phyloP scores from a whole-genome alignment of 2,113 vertebrate genomes.

The Phalacrocorax carbo region DNA sequence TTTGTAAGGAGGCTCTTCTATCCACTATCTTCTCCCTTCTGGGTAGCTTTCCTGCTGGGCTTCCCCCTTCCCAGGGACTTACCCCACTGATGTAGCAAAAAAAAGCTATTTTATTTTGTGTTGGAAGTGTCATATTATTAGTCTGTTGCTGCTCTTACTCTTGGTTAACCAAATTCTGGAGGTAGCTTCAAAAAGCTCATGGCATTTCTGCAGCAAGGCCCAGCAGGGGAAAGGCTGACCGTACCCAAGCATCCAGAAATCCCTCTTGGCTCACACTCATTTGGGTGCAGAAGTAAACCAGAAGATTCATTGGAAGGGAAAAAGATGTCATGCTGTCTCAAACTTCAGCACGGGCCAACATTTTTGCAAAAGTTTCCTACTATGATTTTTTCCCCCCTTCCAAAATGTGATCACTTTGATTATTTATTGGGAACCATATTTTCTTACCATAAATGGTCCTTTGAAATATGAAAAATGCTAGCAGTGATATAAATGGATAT shows the following conservation, averaged over 20 bases:
- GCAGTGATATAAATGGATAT: slow-evolving; percentile 22
- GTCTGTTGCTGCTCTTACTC: background rate
- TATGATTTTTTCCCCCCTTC: background rate
- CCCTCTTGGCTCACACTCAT: background rate
- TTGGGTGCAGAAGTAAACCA: slow-evolving; percentile 9
- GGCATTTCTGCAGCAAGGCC: background rate
- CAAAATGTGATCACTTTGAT: slow-evolving; percentile 49
- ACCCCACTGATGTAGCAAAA: background rate
- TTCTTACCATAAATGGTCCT: slow-evolving; percentile 35
- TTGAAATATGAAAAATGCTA: slow-evolving; percentile 27
- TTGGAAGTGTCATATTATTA: background rate
- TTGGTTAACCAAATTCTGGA: background rate
- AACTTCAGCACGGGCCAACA: background rate
- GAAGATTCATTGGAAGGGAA: slow-evolving; percentile 27
- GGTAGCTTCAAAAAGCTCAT: background rate
- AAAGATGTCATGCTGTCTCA: background rate
- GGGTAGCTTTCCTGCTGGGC: background rate
- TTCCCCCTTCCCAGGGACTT: background rate
- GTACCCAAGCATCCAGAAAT: background rate
- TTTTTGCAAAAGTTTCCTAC: background rate
- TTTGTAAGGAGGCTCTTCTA: background rate
- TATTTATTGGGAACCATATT: slow-evolving; percentile 34
- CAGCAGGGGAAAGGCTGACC: background rate
- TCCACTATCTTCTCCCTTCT: background rate
- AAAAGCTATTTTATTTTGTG: background rate